A percentile compares a stretch with the other conserved stretches of the same genome.
phyloP scores from a whole-genome alignment of 2,797 vertebrate genomes.

The Anguilla pacifica region DNA sequence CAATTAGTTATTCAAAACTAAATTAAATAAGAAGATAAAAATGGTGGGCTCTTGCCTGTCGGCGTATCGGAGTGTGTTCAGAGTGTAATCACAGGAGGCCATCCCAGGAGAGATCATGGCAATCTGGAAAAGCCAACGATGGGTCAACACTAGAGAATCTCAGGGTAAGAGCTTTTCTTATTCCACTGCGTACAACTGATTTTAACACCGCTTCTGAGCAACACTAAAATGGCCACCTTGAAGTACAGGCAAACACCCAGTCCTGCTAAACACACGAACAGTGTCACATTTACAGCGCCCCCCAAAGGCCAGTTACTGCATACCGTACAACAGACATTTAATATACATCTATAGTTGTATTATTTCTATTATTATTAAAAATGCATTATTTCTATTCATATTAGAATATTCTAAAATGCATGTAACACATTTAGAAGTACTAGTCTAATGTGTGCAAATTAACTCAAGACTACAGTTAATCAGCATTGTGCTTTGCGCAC shows the following conservation, averaged over 20 bases:
- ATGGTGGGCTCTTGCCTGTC: constrained; percentile 81
- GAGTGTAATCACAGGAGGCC: constrained; percentile 91
- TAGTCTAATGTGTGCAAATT: too few relatives aligned
- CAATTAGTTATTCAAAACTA: neutral
- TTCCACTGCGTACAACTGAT: neutral
- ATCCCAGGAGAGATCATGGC: constrained; percentile 97
- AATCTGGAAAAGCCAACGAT: constrained; percentile 73
- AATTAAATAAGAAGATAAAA: too few relatives aligned
- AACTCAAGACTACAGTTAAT: too few relatives aligned
- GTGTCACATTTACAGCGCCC: too few relatives aligned
- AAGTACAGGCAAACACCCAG: neutral
- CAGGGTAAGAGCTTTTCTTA: neutral
- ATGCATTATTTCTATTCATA: too few relatives aligned
- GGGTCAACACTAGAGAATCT: neutral
- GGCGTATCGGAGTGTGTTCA: constrained; percentile 95
- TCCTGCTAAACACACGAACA: neutral
- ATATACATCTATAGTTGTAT: too few relatives aligned
- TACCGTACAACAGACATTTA: too few relatives aligned
- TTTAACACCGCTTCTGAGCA: neutral
- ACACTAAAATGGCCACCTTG: neutral
- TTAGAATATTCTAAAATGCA: too few relatives aligned
- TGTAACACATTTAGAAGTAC: too few relatives aligned
- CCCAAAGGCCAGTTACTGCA: too few relatives aligned
- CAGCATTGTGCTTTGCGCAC: too few relatives aligned
- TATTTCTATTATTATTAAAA: too few relatives aligned